Evolutionary conservation across 2,888 invertebrate species (phyloP), one percentile per base, ranked within the genome.

Genomic region (Nysson spinosus): DNA sequence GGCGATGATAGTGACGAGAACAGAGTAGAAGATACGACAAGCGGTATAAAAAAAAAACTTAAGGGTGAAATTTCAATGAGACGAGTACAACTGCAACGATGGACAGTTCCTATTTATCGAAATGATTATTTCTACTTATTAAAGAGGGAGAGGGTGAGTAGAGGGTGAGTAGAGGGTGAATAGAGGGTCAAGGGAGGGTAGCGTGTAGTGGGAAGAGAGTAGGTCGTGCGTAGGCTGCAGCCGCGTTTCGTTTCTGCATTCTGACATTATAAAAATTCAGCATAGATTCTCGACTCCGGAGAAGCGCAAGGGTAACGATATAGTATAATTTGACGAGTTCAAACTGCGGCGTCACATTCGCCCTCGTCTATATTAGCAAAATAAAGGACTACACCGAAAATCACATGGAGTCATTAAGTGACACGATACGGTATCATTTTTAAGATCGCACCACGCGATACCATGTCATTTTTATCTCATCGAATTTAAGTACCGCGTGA

Each of bases 141-240:
- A 5, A 24, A 4, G 11, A 12, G 4, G 11, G 11, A 9, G 14
- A n/a, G 1, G 4, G 14, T n/a, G 14, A 5, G 30, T 35, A 12
- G 12, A 22, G 5, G 22, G 17, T 2, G n/a, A 26, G 11, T 9
- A 9, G 14, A n/a, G 1, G 4, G 14, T n/a, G 14, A 5, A 24
- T 35, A 12, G 12, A 22, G 5, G 22, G 17, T 2, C 7, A 26
- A n/a, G n/a, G 16, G 39, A 17, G 22, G 11, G 26, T 11, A 14
- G 11, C 7, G 22, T 19, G 37, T 12, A 2, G 7, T 12, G 32
- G 24, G 24, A 57, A 34, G 40, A 12, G 11, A 11, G 37, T 22
- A 17, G 14, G 35, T 35, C 52, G 28, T 56, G 62, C 68, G 71
- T 75, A 74, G 71, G 68, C 11, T 42, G 54, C 37, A 68, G 73